Percentiles rank a stretch among this genome's conserved stretches.
Conservation (phyloP, 2,888 invertebrate species). For the Chrysotoxum bicinctum region DNA sequence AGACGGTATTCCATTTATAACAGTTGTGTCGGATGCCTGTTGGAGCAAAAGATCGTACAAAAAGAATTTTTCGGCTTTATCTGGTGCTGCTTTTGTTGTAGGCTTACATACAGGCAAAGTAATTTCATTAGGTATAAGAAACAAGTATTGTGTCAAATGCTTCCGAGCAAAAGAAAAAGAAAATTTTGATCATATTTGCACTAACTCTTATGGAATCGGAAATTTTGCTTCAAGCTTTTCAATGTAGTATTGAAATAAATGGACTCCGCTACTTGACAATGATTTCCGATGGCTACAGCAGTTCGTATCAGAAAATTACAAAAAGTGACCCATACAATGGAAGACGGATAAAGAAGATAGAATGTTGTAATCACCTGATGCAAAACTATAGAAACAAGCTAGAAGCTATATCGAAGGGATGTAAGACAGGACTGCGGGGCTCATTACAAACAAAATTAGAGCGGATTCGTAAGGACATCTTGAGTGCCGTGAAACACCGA, state of each 20-base stretch:
- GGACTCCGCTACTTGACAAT: background rate
- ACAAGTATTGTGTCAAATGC: background rate
- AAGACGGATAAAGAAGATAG: background rate
- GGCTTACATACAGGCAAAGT: background rate
- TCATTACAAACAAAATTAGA: background rate
- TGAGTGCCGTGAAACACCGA: background rate
- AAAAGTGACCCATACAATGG: background rate
- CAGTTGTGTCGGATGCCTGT: too few relatives aligned
- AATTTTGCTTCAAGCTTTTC: background rate
- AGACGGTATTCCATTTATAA: too few relatives aligned
- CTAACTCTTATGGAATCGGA: background rate
- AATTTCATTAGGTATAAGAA: background rate
- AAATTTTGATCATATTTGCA: background rate
- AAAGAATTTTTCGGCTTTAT: background rate
- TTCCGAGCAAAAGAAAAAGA: background rate
- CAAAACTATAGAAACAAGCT: background rate
- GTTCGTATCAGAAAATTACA: background rate
- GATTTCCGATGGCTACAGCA: background rate
- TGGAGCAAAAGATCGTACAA: too few relatives aligned
- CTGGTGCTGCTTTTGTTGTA: background rate
- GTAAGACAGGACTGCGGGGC: background rate
- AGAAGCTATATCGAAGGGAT: background rate
- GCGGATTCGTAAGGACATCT: background rate
- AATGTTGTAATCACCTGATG: background rate
- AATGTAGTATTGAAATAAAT: background rate